Evolutionary conservation across 1,140 invertebrate genomes (phyloP).

Genomic region (Apis mellifera): Amel_HAv3.1 CM009942.2:10495001-10495500

Average conservation of each 20-base stretch:
- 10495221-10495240: slow-evolving; percentile 1
- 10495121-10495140: too few relatives aligned
- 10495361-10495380: not conserved
- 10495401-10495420: not conserved
- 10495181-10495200: not conserved
- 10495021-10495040: too few relatives aligned
- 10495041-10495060: not conserved
- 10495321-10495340: not conserved
- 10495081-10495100: too few relatives aligned
- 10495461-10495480: not conserved
- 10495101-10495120: too few relatives aligned
- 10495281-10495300: slow-evolving; percentile 12
- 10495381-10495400: not conserved
- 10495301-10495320: not conserved
- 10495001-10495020: too few relatives aligned
- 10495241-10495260: not conserved
- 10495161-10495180: not conserved
- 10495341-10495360: not conserved
- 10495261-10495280: too few relatives aligned
- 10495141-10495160: not conserved
- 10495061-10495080: not conserved
- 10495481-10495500: not conserved
- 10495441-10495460: not conserved
- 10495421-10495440: not conserved
- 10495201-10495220: slow-evolving; percentile 15